These are phyloP conservation scores for Thamnophis elegans DNA, from an alignment of 2,797 vertebrate species.

Conservation along the genomic window DNA sequence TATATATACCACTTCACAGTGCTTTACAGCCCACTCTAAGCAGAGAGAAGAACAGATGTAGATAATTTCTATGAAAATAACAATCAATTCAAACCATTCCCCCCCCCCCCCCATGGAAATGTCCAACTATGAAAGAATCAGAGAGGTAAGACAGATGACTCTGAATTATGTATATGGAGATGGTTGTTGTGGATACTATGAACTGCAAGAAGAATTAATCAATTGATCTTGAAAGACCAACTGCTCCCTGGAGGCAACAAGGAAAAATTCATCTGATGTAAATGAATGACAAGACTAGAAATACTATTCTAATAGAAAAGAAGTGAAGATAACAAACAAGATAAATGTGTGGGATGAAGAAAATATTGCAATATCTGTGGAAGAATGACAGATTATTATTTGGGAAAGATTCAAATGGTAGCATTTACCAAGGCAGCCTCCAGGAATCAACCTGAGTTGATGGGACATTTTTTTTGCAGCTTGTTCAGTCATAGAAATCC, in stretches of 20 bases:
- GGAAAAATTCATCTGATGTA: not conserved
- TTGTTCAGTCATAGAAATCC: not conserved
- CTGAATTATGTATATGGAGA: not conserved
- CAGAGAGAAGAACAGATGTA: not conserved
- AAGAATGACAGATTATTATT: not conserved
- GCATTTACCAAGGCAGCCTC: not conserved
- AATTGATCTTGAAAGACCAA: not conserved
- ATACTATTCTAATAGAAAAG: not conserved
- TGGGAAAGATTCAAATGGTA: not conserved
- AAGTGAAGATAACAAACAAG: not conserved
- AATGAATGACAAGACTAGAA: not conserved
- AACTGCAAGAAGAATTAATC: not conserved
- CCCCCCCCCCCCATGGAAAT: not conserved
- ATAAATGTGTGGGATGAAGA: not conserved
- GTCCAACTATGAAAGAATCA: not conserved
- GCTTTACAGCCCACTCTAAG: too few relatives aligned
- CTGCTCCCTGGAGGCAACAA: not conserved
- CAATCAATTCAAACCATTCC: not conserved
- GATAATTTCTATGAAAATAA: not conserved
- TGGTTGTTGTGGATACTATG: not conserved
- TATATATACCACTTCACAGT: too few relatives aligned
- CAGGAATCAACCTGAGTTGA: not conserved
- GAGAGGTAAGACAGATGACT: not conserved
- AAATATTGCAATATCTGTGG: not conserved
- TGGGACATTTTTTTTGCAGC: not conserved